Percentiles rank a stretch among this genome's conserved stretches.
Conservation (phyloP, 92 coral and sea anemone genomes). For the Porites divaricata region DNA sequence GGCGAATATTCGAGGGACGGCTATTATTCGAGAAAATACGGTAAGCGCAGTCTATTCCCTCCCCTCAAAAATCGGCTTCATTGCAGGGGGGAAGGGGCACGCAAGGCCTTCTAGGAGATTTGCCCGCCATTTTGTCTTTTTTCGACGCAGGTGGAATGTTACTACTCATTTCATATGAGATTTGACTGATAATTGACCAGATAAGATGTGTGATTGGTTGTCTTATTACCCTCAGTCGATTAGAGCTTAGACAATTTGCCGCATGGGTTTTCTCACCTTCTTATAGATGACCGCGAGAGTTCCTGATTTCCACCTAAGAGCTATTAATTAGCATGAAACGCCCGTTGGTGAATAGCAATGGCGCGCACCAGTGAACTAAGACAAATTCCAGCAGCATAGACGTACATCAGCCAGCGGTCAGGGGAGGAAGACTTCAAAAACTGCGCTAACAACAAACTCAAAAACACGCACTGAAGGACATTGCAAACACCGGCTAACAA, state of each 20-base stretch:
- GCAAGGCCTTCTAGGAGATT: no score
- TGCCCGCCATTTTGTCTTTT: no score
- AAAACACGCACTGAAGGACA: slow-evolving; percentile 61
- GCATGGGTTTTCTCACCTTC: slow-evolving; percentile 37
- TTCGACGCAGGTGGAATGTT: no score
- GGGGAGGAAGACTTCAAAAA: slow-evolving; percentile 9
- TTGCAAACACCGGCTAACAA: slow-evolving; percentile 53
- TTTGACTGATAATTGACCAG: no score
- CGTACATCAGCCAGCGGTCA: slow-evolving; percentile 46
- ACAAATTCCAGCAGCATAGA: slow-evolving; percentile 72
- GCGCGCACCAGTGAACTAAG: slow-evolving; percentile 38
- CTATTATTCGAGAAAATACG: no score
- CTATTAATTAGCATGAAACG: slow-evolving; percentile 27
- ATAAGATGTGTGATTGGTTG: not conserved
- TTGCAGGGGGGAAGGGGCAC: no score
- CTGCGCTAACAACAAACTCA: slow-evolving; percentile 61
- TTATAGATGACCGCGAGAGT: slow-evolving; percentile 59
- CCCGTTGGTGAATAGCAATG: slow-evolving; percentile 47
- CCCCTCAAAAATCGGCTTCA: no score
- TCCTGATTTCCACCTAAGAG: slow-evolving; percentile 71
- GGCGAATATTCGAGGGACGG: no score
- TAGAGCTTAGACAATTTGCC: no score
- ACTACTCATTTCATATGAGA: no score
- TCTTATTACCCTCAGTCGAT: not conserved
- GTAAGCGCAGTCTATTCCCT: no score